Conservation (phyloP, 1,140 invertebrate genomes). For the Lasioglossum albipes region DNA sequence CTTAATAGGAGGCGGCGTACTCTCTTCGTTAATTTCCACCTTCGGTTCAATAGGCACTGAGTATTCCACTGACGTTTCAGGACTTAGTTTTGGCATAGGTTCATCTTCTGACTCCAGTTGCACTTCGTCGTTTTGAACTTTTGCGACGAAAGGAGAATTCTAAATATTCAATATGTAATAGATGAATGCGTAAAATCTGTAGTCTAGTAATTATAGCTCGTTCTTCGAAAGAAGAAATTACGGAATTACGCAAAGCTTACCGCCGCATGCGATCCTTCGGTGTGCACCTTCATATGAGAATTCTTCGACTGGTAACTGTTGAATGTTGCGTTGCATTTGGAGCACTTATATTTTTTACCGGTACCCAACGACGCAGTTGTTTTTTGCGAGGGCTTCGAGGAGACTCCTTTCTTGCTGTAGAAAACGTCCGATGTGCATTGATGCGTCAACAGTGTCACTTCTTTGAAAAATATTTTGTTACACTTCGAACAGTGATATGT, state of each 20-base stretch:
- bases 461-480: conserved; percentile 75
- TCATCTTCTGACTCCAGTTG: conserved; percentile 54
- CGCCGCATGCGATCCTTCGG: conserved; percentile 43
- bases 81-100: conserved; percentile 61
- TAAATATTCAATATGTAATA: neutral
- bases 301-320: conserved; percentile 66
- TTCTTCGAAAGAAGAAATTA: neutral
- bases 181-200: no score
- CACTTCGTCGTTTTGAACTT: conserved; percentile 45
- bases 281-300: conserved; percentile 66
- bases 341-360: conserved; percentile 67
- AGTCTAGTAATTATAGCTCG: no score
- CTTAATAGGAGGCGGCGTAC: conserved; percentile 65
- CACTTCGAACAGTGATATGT: conserved; percentile 73
- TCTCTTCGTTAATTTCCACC: conserved; percentile 63
- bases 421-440: conserved; percentile 60
- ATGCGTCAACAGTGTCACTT: conserved; percentile 69
- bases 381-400: conserved; percentile 48
- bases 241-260: conserved; percentile 7
- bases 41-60: conserved; percentile 64
- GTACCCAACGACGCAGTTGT: conserved; percentile 21
- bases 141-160: neutral
- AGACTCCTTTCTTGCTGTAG: conserved; percentile 52
- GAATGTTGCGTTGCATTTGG: conserved; percentile 67
- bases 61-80: conserved; percentile 58